Percentiles rank a stretch among this genome's conserved stretches.
Conservation (phyloP, 1,140 invertebrate genomes). For the Bombus haemorrhoidalis region DNA sequence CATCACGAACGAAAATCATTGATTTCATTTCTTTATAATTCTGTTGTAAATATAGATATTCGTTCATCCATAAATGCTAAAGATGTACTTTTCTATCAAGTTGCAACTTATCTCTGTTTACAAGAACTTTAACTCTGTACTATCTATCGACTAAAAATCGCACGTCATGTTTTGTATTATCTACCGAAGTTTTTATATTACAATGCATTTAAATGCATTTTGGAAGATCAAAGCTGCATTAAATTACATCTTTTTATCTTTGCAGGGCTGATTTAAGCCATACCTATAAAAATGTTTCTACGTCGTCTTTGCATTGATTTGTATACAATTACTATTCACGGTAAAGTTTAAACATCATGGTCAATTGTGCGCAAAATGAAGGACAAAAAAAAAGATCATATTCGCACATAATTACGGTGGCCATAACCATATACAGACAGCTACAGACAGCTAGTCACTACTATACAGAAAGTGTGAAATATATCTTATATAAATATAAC, state of each 20-base stretch:
- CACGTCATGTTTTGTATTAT: slow-evolving; percentile 4
- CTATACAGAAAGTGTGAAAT: slow-evolving; percentile 23
- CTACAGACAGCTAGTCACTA: slow-evolving; percentile 51
- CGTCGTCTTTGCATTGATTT: neutral
- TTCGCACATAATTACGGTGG: neutral
- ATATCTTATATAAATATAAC: slow-evolving; percentile 22
- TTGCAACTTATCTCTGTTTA: slow-evolving; percentile 6
- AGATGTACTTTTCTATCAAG: neutral
- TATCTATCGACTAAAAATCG: too few relatives aligned
- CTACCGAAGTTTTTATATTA: slow-evolving; percentile 4
- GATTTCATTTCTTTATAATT: slow-evolving; percentile 29
- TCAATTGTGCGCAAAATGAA: neutral
- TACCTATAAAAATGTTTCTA: neutral
- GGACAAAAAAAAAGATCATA: neutral
- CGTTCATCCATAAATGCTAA: slow-evolving; percentile 1
- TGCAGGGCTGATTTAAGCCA: neutral
- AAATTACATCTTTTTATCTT: slow-evolving; percentile 12
- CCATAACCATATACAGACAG: slow-evolving; percentile 38
- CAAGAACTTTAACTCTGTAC: slow-evolving; percentile 2
- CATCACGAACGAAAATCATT: neutral
- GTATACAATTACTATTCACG: neutral
- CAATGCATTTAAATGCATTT: neutral
- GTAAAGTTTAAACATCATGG: neutral
- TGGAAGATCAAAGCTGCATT: neutral
- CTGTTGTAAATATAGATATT: slow-evolving; percentile 6